These are phyloP conservation scores for Crotalus helleri DNA, from an alignment of 2,113 vertebrate species.

Conservation along the genomic window DNA sequence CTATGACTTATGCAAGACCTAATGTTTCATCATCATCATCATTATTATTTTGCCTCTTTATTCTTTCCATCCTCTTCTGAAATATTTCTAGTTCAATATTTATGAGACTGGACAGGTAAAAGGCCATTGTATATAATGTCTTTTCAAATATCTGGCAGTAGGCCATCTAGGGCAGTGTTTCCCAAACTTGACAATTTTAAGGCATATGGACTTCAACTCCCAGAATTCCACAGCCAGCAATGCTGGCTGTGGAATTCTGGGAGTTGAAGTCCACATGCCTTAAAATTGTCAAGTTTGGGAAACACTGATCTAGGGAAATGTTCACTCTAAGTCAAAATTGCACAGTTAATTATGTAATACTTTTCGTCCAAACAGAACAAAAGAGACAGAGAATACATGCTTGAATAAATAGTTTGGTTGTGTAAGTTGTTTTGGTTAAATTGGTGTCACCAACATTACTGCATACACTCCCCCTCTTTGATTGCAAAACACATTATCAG, in stretches of 20 bases:
- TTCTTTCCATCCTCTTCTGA: not conserved
- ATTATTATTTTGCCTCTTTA: not conserved
- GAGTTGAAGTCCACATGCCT: too few species aligned
- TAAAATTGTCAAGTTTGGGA: too few species aligned
- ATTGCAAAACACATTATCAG: not conserved
- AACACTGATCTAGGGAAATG: too few species aligned
- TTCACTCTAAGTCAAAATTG: not conserved
- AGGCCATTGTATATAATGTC: not conserved
- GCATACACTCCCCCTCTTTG: not conserved
- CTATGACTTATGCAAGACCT: conserved; percentile 22
- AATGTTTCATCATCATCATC: not conserved
- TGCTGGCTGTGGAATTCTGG: too few species aligned
- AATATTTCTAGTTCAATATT: not conserved
- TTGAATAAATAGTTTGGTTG: not conserved
- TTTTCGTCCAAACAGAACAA: not conserved
- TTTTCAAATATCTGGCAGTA: not conserved
- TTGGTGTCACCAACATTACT: not conserved
- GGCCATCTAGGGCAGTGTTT: not conserved
- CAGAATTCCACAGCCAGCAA: too few species aligned
- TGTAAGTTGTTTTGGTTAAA: not conserved
- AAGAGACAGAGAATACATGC: not conserved
- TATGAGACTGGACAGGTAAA: not conserved
- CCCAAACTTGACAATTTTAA: too few species aligned
- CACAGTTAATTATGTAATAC: not conserved
- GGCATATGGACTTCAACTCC: too few species aligned